Conservation (phyloP, 2,113 vertebrate species). For the Rhineura floridana region DNA sequence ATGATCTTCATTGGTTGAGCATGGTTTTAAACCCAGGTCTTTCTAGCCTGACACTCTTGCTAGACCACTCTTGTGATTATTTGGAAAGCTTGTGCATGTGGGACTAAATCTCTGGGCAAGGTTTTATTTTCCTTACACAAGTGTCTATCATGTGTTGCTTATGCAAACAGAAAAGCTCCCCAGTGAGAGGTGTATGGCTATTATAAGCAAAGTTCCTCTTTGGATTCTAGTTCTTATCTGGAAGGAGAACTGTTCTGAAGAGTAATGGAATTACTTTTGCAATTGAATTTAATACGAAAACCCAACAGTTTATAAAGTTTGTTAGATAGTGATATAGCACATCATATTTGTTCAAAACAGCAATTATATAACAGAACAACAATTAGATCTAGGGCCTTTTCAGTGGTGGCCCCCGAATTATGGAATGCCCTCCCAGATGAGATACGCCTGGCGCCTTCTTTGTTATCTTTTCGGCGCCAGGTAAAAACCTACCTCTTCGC, state of each 20-base stretch:
- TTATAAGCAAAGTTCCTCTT: not conserved
- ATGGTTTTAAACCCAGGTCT: not conserved
- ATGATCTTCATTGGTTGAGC: not conserved
- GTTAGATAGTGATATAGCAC: not conserved
- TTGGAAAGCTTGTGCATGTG: not conserved
- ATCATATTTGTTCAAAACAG: fast-evolving
- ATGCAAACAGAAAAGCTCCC: not conserved
- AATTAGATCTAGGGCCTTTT: too few relatives aligned
- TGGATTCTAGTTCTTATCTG: not conserved
- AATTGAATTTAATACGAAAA: not conserved
- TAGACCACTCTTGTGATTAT: not conserved
- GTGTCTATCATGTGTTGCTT: not conserved
- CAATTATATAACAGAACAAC: too few relatives aligned
- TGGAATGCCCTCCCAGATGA: too few relatives aligned
- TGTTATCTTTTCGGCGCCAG: too few relatives aligned
- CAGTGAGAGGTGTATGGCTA: not conserved
- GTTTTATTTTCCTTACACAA: not conserved
- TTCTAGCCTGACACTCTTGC: not conserved
- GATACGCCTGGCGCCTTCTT: too few relatives aligned
- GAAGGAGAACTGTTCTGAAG: not conserved
- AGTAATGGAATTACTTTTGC: not conserved
- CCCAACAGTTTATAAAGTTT: not conserved
- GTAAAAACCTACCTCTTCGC: too few relatives aligned
- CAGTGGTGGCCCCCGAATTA: too few relatives aligned
- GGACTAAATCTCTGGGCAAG: not conserved